phyloP scores from a whole-genome alignment of 2,797 vertebrate genomes.

The Pseudomugil tenellus region DNA sequence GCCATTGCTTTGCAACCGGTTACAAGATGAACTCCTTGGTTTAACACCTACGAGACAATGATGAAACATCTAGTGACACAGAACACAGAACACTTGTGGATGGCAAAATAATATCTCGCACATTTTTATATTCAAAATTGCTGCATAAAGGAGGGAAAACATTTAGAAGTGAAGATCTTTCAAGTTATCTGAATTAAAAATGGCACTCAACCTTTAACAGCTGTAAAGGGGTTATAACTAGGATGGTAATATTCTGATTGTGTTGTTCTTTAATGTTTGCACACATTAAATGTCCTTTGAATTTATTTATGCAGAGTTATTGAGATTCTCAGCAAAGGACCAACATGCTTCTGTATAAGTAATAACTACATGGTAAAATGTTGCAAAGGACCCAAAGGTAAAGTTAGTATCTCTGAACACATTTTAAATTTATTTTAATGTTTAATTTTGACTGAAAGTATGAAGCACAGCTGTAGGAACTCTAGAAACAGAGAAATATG shows the following conservation, averaged over 20 bases:
- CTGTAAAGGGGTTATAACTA: conserved; percentile 62
- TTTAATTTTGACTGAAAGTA: too few species aligned
- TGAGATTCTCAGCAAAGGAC: too few species aligned
- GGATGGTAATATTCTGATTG: too few species aligned
- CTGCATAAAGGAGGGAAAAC: conserved; percentile 28
- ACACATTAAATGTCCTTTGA: too few species aligned
- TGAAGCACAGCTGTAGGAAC: too few species aligned
- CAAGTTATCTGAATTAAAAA: conserved; percentile 11
- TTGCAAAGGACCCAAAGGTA: too few species aligned
- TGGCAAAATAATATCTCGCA: conserved; percentile 8
- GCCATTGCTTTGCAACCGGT: conserved; percentile 90
- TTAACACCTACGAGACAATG: conserved; percentile 86
- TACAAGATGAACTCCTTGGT: conserved; percentile 90
- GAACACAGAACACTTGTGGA: conserved; percentile 25
- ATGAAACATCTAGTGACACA: conserved; percentile 75
- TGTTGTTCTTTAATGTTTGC: too few species aligned
- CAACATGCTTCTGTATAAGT: too few species aligned
- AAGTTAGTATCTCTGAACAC: too few species aligned
- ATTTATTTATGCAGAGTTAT: too few species aligned
- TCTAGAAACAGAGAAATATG: conserved; percentile 36
- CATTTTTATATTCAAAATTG: conserved; percentile 5
- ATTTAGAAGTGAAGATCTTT: conserved; percentile 17
- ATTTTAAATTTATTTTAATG: too few species aligned
- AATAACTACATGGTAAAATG: too few species aligned
- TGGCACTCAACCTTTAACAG: conserved; percentile 25